Evolutionary conservation across 1,140 invertebrate genomes (phyloP).

Genomic region (Aricia agestis): DNA sequence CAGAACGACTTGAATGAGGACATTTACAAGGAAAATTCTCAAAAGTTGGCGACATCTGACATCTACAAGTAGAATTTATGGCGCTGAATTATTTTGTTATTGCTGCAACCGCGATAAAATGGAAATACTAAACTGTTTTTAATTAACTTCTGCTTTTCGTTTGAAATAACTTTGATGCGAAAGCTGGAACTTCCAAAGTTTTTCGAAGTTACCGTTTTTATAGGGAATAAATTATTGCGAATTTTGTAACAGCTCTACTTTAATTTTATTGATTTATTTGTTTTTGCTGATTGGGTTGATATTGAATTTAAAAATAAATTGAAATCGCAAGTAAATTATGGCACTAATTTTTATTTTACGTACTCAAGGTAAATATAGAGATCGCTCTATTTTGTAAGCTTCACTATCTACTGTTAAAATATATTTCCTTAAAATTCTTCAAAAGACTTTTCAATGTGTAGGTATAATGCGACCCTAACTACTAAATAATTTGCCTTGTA

Average conservation of each 20-base stretch:
- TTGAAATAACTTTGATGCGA: constrained; percentile 15
- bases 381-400: too few species aligned
- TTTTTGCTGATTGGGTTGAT: not conserved
- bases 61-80: constrained; percentile 70
- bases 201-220: not conserved
- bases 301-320: too few species aligned
- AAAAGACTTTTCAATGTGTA: too few species aligned
- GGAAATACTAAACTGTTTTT: constrained; percentile 35
- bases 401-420: too few species aligned
- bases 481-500: too few species aligned
- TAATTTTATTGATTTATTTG: not conserved
- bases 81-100: constrained; percentile 66
- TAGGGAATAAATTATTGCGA: not conserved
- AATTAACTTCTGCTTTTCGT: constrained; percentile 18
- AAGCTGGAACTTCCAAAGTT: not conserved
- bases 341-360: too few species aligned
- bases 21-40: constrained; percentile 67
- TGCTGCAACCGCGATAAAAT: constrained; percentile 62
- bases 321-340: too few species aligned
- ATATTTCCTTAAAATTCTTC: too few species aligned
- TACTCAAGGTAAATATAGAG: too few species aligned
- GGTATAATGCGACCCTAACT: too few species aligned
- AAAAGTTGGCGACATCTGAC: constrained; percentile 70
- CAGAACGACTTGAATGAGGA: constrained; percentile 60
- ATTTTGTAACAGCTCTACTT: not conserved